These are phyloP conservation scores for Drosophila parabipectinata DNA, from an alignment of 1,140 invertebrate species.

Conservation along the genomic window DNA sequence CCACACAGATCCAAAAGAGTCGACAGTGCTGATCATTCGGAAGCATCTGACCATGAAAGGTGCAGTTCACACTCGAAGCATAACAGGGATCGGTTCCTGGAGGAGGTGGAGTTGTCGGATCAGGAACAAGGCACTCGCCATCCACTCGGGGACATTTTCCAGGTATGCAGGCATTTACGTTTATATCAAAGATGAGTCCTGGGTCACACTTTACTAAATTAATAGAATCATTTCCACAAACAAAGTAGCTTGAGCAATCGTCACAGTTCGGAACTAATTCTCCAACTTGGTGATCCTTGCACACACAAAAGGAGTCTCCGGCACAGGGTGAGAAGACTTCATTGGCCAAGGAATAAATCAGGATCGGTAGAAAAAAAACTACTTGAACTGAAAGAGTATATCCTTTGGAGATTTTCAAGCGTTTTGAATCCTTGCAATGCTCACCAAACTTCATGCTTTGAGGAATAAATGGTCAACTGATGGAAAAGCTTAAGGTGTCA, in stretches of 20 bases:
- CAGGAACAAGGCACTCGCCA: neutral
- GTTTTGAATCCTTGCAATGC: neutral
- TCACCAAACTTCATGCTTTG: conserved; percentile 43
- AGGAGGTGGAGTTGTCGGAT: neutral
- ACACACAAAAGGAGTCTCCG: conserved; percentile 27
- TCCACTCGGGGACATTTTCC: conserved; percentile 52
- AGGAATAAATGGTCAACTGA: conserved; percentile 14
- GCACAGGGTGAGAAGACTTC: neutral
- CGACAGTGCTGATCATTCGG: conserved; percentile 52
- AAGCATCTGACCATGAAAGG: conserved; percentile 41
- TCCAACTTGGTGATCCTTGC: conserved; percentile 30
- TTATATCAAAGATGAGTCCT: conserved; percentile 23
- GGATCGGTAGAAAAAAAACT: conserved; percentile 9
- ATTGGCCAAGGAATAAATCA: neutral
- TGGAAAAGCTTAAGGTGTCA: neutral
- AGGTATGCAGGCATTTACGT: conserved; percentile 10
- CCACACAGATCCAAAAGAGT: conserved; percentile 51
- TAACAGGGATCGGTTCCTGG: conserved; percentile 4
- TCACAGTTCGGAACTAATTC: conserved; percentile 41
- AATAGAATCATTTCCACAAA: conserved; percentile 21
- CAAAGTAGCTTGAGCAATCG: conserved; percentile 51
- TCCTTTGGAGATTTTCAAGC: neutral
- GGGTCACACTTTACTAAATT: conserved; percentile 9
- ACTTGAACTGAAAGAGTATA: conserved; percentile 14
- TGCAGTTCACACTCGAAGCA: conserved; percentile 28